Evolutionary conservation across 2,113 vertebrate genomes (phyloP), one percentile per base, ranked within the genome.

Genomic region (Accipiter virgatus): DNA sequence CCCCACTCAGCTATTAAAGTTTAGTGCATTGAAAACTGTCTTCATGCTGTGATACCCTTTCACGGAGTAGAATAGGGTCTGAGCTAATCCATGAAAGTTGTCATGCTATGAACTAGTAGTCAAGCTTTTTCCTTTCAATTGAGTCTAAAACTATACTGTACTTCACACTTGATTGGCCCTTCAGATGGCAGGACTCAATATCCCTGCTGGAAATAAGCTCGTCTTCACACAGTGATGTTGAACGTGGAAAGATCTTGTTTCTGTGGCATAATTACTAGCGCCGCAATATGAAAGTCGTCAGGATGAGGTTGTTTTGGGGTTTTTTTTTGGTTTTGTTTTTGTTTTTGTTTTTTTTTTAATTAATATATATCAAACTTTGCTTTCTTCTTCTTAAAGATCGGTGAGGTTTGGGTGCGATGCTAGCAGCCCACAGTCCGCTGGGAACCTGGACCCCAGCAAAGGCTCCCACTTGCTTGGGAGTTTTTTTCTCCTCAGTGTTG

Each of bases 11-110:
- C 99, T 99, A 99, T 99, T 99, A 98, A 98, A 99, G 98, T 98
- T 99, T 99, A 98, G 97, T 97, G 98, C 98, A 99, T 99, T 99
- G 99, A 99, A 98, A 99, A 98, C 98, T 98, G 98, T 99, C 99
- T 99, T 98, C 99, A 99, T 98, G 99, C 99, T 99, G 99, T 99
- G 99, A 98, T 98, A 98, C 97, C 98, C 98, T 99, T 99, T 99
- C 99, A 99, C 90, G 11, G 98, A 98, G 98, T 98, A 99, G 99
- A 99, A 99, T 99, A 99, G 99, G 98, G 98, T 99, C 99, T 99
- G 99, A 99, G 99, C 99, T 99, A 99, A 99, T 99, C 99, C 99
- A 99, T 99, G 99, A 99, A 99, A 99, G 99, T 99, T 99, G 99
- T 98, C 98, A 99, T 98, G 98, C 99, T 99, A 99, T 99, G 98